Conservation (phyloP, 2,797 vertebrate genomes). For the Gephyroberyx darwinii region DNA sequence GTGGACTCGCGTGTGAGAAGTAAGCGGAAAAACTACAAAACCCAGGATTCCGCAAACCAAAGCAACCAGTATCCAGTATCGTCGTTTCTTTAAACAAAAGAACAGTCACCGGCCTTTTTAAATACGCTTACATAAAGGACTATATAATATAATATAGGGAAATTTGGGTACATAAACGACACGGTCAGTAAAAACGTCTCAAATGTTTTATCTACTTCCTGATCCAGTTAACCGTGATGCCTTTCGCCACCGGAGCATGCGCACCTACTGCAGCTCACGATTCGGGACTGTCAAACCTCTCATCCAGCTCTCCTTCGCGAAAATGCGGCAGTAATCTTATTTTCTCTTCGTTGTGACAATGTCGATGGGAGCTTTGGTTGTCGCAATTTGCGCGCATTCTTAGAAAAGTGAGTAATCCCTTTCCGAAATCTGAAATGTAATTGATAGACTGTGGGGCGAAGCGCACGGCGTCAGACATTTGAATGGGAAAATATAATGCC, state of each 20-base stretch:
- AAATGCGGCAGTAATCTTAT: conserved; percentile 23
- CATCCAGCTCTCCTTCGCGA: conserved; percentile 20
- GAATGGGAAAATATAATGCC: conserved; percentile 23
- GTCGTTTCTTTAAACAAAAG: not conserved
- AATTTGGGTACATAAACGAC: accelerated
- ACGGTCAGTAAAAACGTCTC: not conserved
- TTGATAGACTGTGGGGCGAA: conserved; percentile 16
- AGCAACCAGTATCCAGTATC: not conserved
- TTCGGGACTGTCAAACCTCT: conserved; percentile 15
- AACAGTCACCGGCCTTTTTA: not conserved
- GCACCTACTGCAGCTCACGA: conserved; percentile 34
- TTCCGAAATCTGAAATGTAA: not conserved
- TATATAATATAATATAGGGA: not conserved
- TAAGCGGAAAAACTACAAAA: conserved; percentile 56
- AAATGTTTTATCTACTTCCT: conserved; percentile 14
- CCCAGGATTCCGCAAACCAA: conserved; percentile 47
- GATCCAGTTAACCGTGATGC: conserved; percentile 65
- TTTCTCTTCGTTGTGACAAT: conserved; percentile 44
- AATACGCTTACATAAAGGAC: too few relatives aligned
- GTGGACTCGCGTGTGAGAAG: not conserved
- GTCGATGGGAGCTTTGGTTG: conserved; percentile 13
- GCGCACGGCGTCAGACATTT: conserved; percentile 16
- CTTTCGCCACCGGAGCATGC: conserved; percentile 48
- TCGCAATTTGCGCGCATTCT: conserved; percentile 6
- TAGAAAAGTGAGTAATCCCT: conserved; percentile 67